Evolutionary conservation across 2,113 vertebrate species (phyloP), one percentile per base, ranked within the genome.

Genomic region (Leucopsar rothschildi): DNA sequence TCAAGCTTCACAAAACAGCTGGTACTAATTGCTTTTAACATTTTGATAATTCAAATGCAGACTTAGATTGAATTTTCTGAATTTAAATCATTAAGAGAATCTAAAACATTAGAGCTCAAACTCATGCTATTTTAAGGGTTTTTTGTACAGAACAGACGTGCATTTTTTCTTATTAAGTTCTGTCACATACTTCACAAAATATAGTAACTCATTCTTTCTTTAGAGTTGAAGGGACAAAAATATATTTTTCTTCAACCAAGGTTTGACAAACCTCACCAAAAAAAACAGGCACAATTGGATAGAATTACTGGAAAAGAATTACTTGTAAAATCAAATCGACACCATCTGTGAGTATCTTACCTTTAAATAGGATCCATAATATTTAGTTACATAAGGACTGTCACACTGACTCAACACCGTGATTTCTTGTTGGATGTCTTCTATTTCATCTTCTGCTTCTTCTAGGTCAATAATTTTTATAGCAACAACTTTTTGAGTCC

Each of bases 401-500:
- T 99, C 99, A 42, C 99, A 99, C 93, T 99, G 99, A 97, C 99
- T 99, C 90, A 99, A 98, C 89, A 99, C 99, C 27, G 99, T 99
- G 95, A 99, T 99, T 97, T 99, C 99, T 96, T 99, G 99, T 69
- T 99, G 99, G 96, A 99, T 99, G 97, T 99, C 99, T 97, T 99
- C 99, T 82, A 99, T 99, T 96, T 99, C 99, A 93, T 99, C 99
- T 97, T 99, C 99, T 5, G 99, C 99, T 97, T 99, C 99, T 97
- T 99, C 99, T 92, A 99, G 98, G 96, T 99, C 99, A 96, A 99
- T 99, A 91, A 99, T 99, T 98, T 99, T 99, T 97, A 99, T 99
- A 94, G 99, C 99, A 90, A 99, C 98, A 77, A 99, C 99, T 97
- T 99, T 99, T 97, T 99, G 99, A 96, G 98, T 99, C 97, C 98